Base-by-base conservation (phyloP, 2,113 vertebrate species). In the Suricata suricatta region DNA sequence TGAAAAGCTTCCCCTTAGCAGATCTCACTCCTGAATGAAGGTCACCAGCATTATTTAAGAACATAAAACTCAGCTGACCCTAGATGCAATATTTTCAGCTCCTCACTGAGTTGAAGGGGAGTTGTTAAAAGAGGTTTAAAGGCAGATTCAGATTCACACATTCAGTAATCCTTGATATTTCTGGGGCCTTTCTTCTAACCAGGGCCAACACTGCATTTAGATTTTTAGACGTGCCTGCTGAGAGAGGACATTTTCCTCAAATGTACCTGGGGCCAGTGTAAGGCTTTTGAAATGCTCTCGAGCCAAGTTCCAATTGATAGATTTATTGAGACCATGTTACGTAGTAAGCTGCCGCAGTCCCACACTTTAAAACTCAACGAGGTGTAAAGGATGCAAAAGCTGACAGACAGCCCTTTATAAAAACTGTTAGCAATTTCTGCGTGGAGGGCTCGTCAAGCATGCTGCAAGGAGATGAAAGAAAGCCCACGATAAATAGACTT, bases 351-450 rank as follows among this genome's bases (percentile, higher is more conserved):
- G 66, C 80, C 77, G 69, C 47, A 87, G 77, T 31, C 76, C 83
- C 66, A 68, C 41, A 94, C 96, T 97, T 97, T 84, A 94, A 97
- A 98, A 94, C 85, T 90, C 97, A 96, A 69, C 0, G 19, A 90
- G 85, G 92, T 91, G 50, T 96, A 94, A 96, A 95, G 95, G 96
- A 96, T 90, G 90, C 84, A 90, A 96, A 96, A 82, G 77, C 63
- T 74, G 87, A 85, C 25, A 69, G 90, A 85, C 35, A 66, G 71
- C 95, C 88, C 44, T 83, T 92, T 95, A 90, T 83, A 96, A 95
- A 93, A 96, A 71, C 83, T 7, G 23, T 89, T 81, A 93, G 74
- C 86, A 89, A 81, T 90, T 64, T 12, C 38, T 57, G 74, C 85
- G 72, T 79, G 44, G 50, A 97, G 44, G 47, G 47, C 27, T 96